Evolutionary conservation across 2,113 vertebrate species (phyloP), one percentile per base, ranked within the genome.

Genomic region (Ranitomeya imitator): DNA sequence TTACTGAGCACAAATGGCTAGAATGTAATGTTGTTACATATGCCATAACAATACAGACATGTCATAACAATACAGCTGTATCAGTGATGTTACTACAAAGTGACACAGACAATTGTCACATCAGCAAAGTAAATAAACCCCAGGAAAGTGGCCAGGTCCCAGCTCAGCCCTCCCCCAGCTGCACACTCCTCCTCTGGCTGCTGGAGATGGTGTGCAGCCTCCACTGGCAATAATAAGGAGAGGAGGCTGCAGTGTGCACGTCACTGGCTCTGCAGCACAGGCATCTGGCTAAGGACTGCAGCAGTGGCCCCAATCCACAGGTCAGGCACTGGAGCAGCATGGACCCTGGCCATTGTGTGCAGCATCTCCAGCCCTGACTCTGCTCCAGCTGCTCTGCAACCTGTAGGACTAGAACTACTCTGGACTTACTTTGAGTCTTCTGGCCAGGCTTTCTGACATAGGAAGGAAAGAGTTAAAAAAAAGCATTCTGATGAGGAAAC

Each of bases 111-210:
- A 65, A 60, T 23, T 23, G 51, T 73, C 51, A 51, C 67, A 26
- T 52, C 54, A 19, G 3, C 57, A 52, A 79, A 52, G 55, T 51
- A 78, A 79, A 55, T 45, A 79, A 65, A 63, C 10, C 52, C 11
- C 61, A 51, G 19, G 5, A 77, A 86, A 86, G 74, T 63, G 59
- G 16, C 21, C 31, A 86, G 51, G 37, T 57, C 52, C n/a, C 83
- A 73, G 52, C 5, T 14, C 65, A 74, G 52, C 59, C 74, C 52
- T 59, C 60, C 74, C 85, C 85, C 85, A 57, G 51, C 59, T 86
- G 85, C 71, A 79, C 19, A 77, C 85, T 60, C 85, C 85, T 23
- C 85, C 85, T 79, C 74, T 78, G 51, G 31, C 59, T 78, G 85
- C 69, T 76, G 52, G 37, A 74, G 67, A 37, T 74, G 23, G 73